phyloP scores from a whole-genome alignment of 2,113 vertebrate species.

The Pachyramphus minor region DNA sequence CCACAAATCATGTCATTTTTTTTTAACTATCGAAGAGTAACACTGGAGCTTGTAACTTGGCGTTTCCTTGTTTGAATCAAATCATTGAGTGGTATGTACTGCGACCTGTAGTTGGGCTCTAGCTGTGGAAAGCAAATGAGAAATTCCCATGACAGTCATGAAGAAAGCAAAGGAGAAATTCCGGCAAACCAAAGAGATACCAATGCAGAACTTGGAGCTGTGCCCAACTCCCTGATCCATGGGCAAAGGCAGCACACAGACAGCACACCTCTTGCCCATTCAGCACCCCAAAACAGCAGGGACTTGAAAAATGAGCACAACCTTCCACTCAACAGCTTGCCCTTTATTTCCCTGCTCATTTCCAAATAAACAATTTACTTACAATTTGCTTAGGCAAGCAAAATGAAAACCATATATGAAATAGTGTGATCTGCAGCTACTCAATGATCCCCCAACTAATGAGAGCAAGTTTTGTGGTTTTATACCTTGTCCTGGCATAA shows the following conservation, averaged over 20 bases:
- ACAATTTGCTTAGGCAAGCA: background rate
- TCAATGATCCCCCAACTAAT: background rate
- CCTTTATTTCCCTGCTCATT: background rate
- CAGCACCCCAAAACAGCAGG: background rate
- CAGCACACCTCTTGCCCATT: fast-evolving
- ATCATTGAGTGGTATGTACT: background rate
- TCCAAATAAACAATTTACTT: background rate
- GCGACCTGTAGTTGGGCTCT: fast-evolving
- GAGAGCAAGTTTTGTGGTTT: background rate
- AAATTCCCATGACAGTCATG: background rate
- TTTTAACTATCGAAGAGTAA: background rate
- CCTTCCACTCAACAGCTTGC: background rate
- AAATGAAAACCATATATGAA: background rate
- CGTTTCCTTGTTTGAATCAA: background rate
- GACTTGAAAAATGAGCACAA: background rate
- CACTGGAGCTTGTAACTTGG: background rate
- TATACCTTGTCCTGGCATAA: background rate
- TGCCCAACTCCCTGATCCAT: background rate
- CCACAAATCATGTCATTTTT: background rate
- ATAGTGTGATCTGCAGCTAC: background rate
- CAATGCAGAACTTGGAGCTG: background rate
- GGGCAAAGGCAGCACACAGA: background rate
- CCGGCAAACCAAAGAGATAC: background rate
- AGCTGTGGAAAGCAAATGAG: background rate
- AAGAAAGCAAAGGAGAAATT: background rate